Conservation (phyloP, 2,113 vertebrate genomes). For the Cinclus mexicanus region DNA sequence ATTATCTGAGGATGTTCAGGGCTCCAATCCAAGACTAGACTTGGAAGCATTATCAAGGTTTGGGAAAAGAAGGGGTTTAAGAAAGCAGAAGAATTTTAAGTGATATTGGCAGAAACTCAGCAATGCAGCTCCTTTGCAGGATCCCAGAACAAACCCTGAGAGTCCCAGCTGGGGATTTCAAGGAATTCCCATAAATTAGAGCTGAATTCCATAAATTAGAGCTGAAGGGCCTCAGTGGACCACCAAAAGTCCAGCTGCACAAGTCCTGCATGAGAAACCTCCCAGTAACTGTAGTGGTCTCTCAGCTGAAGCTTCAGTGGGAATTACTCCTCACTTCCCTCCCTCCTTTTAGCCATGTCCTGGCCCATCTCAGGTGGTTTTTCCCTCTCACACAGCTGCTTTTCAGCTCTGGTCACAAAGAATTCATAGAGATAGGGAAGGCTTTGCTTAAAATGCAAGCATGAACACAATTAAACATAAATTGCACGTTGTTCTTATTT, state of each 20-base stretch:
- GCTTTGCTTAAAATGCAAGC: neutral
- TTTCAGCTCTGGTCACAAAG: neutral
- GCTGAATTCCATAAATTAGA: neutral
- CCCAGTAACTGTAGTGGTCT: fast-evolving
- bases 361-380: neutral
- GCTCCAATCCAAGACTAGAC: neutral
- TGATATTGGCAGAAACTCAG: neutral
- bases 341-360: neutral
- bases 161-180: neutral
- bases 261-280: neutral
- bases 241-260: neutral
- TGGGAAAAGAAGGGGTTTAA: neutral
- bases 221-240: neutral
- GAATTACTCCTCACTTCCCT: neutral
- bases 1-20: neutral
- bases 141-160: neutral
- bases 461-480: neutral
- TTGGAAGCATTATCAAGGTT: neutral
- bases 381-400: neutral
- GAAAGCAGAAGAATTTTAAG: neutral
- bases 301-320: neutral
- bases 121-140: neutral
- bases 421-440: fast-evolving
- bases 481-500: neutral
- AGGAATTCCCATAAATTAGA: neutral